Conservation (phyloP, 2,888 invertebrate genomes). For the Dryobota labecula region DNA sequence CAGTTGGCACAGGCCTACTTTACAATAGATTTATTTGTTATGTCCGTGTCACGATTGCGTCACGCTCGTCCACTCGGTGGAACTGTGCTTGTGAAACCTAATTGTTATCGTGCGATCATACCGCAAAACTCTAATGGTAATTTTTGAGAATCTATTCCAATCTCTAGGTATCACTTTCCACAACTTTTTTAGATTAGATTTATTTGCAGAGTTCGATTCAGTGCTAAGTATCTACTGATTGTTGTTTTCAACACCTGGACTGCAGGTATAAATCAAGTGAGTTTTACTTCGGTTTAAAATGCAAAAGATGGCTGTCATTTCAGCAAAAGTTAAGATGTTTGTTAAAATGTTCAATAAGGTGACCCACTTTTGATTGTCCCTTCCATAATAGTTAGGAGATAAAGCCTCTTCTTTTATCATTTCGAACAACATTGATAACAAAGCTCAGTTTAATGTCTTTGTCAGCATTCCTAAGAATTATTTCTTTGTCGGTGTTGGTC, state of each 20-base stretch:
- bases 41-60: slow-evolving; percentile 16
- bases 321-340: background rate
- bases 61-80: slow-evolving; percentile 7
- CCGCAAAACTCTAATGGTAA: background rate
- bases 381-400: slow-evolving; percentile 7
- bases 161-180: background rate
- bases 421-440: slow-evolving; percentile 14
- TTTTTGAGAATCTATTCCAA: background rate
- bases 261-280: background rate
- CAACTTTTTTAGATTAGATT: background rate
- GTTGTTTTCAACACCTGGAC: background rate
- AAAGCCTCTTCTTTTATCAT: slow-evolving; percentile 20
- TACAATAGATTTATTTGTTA: slow-evolving; percentile 38
- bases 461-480: slow-evolving; percentile 14
- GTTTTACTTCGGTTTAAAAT: slow-evolving; percentile 1
- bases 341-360: background rate
- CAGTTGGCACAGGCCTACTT: background rate
- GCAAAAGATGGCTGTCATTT: background rate
- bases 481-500: slow-evolving; percentile 9
- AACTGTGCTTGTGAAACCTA: background rate
- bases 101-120: background rate
- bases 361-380: slow-evolving; percentile 24
- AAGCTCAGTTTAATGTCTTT: slow-evolving; percentile 27
- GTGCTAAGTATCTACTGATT: background rate
- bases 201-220: background rate